phyloP scores from a whole-genome alignment of 2,113 vertebrate genomes.

The Siniperca knerii region DNA sequence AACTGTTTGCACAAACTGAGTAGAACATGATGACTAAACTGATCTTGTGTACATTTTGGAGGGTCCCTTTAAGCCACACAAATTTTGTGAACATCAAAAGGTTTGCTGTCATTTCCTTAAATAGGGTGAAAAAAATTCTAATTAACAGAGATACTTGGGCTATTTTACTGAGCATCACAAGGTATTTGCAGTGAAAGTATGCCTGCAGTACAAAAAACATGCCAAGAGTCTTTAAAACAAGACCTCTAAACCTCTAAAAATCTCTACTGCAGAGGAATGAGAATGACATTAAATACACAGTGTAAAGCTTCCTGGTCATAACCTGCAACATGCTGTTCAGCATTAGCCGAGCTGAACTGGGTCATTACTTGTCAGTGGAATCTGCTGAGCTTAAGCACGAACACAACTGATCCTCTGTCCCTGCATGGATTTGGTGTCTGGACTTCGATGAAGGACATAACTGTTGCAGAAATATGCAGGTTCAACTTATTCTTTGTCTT shows the following conservation, averaged over 20 bases:
- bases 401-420: background rate
- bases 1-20: too few relatives aligned
- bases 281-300: background rate
- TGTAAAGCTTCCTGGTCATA: background rate
- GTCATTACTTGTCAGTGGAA: background rate
- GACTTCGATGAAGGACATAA: background rate
- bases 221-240: background rate
- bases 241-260: background rate
- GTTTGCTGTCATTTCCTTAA: background rate
- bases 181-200: background rate
- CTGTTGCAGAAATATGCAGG: constrained; percentile 17
- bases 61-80: background rate
- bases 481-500: constrained; percentile 1
- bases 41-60: background rate
- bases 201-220: background rate
- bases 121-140: background rate
- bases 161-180: background rate
- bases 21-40: too few relatives aligned
- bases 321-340: background rate
- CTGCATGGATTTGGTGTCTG: background rate
- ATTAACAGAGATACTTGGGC: background rate
- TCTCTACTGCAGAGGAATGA: background rate
- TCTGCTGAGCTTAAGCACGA: constrained; percentile 8
- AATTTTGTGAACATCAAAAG: background rate
- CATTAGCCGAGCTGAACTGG: background rate